Base-by-base conservation (phyloP, 2,888 invertebrate species). In the Nycteola revayana region DNA sequence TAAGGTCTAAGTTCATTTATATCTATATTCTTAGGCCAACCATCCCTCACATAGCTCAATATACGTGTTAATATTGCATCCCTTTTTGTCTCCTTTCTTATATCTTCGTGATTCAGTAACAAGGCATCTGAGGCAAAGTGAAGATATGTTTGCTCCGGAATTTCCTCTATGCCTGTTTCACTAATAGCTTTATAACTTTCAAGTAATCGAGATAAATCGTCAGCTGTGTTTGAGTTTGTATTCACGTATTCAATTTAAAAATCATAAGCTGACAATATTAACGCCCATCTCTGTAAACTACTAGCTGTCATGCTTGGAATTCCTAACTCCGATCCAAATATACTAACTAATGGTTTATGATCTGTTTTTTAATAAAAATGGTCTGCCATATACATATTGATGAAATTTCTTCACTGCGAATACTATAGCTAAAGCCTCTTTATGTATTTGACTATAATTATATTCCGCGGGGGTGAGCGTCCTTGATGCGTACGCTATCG, bases 281-380 rank as follows among this genome's bases (percentile, higher is more conserved):
- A 6, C 3, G 46, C 46, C 36, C 42, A 46, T 1, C 46, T 20
- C 10, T 46, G 46, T 7, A 46, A 10, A 4, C 42, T 20, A 17
- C 35, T 39, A 2, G 46, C 39, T 3, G 34, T 28, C 25, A 29
- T 34, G 1, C 14, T 29, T 3, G 36, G 42, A 11, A 42, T 27
- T 1, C 39, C 39, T 6, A 7, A 6, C 7, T 31, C 27, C 1
- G 28, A 14, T 0, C 37, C 37, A 18, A 40, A 40, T 10, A 40
- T 37, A 18, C 25, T 30, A 1, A 39, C 34, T 1, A 36, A 10
- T 1, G 43, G 36, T 17, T 22, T 29, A 22, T 29, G 28, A 10
- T 29, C 28, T 7, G 28, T 29, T n/a, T n/a, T 10, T 2, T n/a
- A 28, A 10, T 4, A 22, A n/a, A 22, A 28, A 28, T 8, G 10